These are phyloP conservation scores for Listronotus oregonensis DNA, from an alignment of 1,140 invertebrate genomes.

Conservation along the genomic window DNA sequence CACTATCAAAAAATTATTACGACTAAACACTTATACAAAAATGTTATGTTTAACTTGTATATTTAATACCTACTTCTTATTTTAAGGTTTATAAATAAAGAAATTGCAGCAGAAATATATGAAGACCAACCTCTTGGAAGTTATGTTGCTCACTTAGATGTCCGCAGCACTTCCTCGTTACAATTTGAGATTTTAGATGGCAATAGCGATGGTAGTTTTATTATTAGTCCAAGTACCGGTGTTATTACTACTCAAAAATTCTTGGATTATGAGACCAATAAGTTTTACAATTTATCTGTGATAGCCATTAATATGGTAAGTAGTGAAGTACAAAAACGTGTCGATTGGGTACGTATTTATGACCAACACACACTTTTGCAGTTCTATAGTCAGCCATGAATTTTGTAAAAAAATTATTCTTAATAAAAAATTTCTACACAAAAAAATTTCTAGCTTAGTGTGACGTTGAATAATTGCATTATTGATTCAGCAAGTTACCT, in stretches of 20 bases:
- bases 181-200: conserved; percentile 83
- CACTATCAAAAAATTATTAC: too few relatives aligned
- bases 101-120: conserved; percentile 77
- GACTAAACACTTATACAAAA: too few relatives aligned
- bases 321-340: conserved; percentile 9
- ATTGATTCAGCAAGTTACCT: too few relatives aligned
- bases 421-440: too few relatives aligned
- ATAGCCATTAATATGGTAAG: conserved; percentile 84
- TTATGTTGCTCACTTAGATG: conserved; percentile 77
- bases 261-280: conserved; percentile 79
- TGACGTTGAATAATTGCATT: too few relatives aligned
- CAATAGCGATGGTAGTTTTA: conserved; percentile 75
- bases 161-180: conserved; percentile 77
- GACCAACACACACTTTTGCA: too few relatives aligned
- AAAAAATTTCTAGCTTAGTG: too few relatives aligned
- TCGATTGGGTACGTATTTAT: too few relatives aligned
- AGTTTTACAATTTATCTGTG: conserved; percentile 83
- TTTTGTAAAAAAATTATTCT: too few relatives aligned
- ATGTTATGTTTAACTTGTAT: too few relatives aligned
- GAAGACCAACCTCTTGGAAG: conserved; percentile 83
- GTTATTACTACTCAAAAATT: conserved; percentile 73
- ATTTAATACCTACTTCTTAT: background rate
- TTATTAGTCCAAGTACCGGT: conserved; percentile 84
- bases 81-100: conserved; percentile 49
- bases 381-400: too few relatives aligned